phyloP scores from a whole-genome alignment of 2,888 invertebrate genomes.

The Nematopogon swammerdamellus region DNA sequence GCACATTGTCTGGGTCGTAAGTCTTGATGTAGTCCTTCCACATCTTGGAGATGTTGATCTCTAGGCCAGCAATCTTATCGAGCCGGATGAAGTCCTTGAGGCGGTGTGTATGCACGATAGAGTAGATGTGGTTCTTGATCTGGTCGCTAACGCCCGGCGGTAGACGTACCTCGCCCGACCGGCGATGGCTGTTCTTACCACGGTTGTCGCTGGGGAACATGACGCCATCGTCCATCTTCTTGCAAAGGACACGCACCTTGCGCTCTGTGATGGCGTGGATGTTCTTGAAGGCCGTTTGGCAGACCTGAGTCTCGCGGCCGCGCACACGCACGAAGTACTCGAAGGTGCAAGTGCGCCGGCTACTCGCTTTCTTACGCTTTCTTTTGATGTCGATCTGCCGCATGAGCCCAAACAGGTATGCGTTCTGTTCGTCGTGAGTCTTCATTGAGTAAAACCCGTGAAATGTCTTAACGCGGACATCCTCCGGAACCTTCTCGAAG shows the following conservation, averaged over 20 bases:
- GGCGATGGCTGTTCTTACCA: constrained; percentile 51
- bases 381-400: constrained; percentile 55
- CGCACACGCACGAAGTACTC: constrained; percentile 55
- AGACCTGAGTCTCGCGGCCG: constrained; percentile 54
- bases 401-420: constrained; percentile 56
- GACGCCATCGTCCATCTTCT: constrained; percentile 57
- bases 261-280: constrained; percentile 57
- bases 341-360: constrained; percentile 53
- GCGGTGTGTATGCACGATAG: constrained; percentile 49
- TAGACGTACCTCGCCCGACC: constrained; percentile 49
- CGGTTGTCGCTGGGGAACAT: constrained; percentile 57
- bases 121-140: constrained; percentile 53
- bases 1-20: constrained; percentile 50
- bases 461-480: constrained; percentile 47
- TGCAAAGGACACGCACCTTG: constrained; percentile 54
- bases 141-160: constrained; percentile 45
- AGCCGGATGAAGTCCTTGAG: constrained; percentile 50
- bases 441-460: constrained; percentile 56
- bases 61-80: constrained; percentile 52
- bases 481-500: constrained; percentile 49
- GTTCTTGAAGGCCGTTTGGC: constrained; percentile 56
- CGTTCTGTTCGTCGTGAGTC: constrained; percentile 58
- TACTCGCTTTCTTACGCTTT: constrained; percentile 52
- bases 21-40: constrained; percentile 57
- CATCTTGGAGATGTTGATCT: constrained; percentile 57